Base-by-base conservation (phyloP, 2,797 vertebrate genomes). In the Euthynnus affinis region DNA sequence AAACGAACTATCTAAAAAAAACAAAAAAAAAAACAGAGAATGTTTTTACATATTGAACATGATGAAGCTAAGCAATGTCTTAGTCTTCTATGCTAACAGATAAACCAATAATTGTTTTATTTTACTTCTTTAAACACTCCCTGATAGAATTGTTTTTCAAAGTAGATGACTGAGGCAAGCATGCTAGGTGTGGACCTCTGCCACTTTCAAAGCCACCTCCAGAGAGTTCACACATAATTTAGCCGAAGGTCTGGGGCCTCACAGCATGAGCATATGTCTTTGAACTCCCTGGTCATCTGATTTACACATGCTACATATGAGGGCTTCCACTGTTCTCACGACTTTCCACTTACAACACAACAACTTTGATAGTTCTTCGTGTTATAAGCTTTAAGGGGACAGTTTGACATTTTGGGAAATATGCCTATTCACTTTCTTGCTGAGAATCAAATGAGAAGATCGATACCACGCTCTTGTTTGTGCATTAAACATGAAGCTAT, bases 221-320 rank as follows among this genome's bases (percentile, higher is more conserved):
- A n/a, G 2, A 22, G n/a, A 20, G 1, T 44, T 65, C 5, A 53
- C 6, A 56, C 37, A 70, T 74, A 57, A 32, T 64, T 72, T 22
- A 62, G 42, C 2, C 18, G 2, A 67, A 64, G 42, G 2, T 76
- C 32, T 51, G 49, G 37, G 27, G 56, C 61, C 37, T 66, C 52
- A 81, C 46, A 71, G 60, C 40, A 25, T 48, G 59, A 75, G 29
- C 69, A 68, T 29, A 58, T 71, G 57, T 86, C 67, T 70, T 59
- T 66, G 32, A 75, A 63, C 18, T 42, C 53, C 27, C 17, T 15
- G 60, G 61, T 69, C 1, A 6, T 40, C 6, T 74, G 71, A 62
- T 55, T 44, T 57, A 27, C 44, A 59, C 40, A 18, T 15, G 29
- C 42, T 57, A 17, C 18, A 27, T 32, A 61, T 25, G 1, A 25